Evolutionary conservation across 2,113 vertebrate species (phyloP), one percentile per base, ranked within the genome.

Genomic region (Falcunculus frontatus): DNA sequence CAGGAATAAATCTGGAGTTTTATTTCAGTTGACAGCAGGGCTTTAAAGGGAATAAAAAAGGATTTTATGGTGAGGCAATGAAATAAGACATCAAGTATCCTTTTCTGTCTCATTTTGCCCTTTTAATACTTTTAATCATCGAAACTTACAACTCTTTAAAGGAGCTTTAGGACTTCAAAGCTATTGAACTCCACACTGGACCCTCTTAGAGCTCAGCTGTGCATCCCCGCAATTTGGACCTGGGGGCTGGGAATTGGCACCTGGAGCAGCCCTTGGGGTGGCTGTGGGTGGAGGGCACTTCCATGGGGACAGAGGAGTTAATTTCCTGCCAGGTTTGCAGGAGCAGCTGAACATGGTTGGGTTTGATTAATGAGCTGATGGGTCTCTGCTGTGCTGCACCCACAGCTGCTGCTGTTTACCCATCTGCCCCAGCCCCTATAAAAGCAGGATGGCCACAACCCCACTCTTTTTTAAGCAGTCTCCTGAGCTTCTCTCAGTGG

Each of bases 401-500:
- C 79, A 30, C 91, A 88, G 82, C 65, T 93, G 93, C 21, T 5
- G 73, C 11, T 19, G 1, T 1, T 57, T 44, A 35, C 32, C 46
- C 55, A 3, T 59, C 47, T 21, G 77, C 42, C 37, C 52, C 72
- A 16, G 33, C 35, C 35, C 25, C 42, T 35, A 7, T 13, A 67
- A 50, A 78, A 85, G 10, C 33, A 39, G 16, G n/a, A 3, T 23
- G 60, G 46, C 1, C 10, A 3, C 8, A 1, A 0, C 0, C 0
- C 0, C 0, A 0, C 0, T 5, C 0, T 0, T 2, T 0, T 25
- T 0, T 23, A 1, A 4, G 9, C 7, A 4, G 7, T 0, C 2
- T 12, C 0, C 2, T 14, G 21, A 13, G 3, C 0, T 22, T 0
- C 0, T 52, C 1, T 0, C 0, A 0, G 3, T 0, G 15, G 6